phyloP scores from a whole-genome alignment of 2,113 vertebrate genomes.

The Phoenicopterus ruber region DNA sequence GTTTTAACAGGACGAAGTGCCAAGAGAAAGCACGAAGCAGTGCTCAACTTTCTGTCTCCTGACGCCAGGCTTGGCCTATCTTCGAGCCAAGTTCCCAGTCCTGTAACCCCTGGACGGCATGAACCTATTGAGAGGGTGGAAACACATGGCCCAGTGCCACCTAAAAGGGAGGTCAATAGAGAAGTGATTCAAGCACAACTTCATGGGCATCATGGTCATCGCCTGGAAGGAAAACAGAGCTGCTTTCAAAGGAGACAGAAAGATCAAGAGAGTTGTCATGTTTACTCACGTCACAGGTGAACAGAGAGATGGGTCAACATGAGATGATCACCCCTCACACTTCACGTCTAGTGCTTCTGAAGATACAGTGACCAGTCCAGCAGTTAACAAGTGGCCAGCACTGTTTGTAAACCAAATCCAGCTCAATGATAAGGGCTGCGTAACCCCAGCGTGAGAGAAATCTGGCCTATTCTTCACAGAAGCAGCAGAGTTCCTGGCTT shows the following conservation, averaged over 20 bases:
- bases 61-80: too few relatives aligned
- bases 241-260: not conserved
- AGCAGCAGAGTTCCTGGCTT: not conserved
- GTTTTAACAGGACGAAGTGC: not conserved
- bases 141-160: not conserved
- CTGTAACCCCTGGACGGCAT: not conserved
- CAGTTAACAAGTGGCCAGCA: not conserved
- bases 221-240: not conserved
- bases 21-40: not conserved
- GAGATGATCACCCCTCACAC: fast-evolving
- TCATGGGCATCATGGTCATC: not conserved
- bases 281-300: not conserved
- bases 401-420: not conserved
- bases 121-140: not conserved
- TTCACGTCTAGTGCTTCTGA: not conserved
- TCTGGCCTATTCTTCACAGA: not conserved
- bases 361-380: not conserved
- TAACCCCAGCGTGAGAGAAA: not conserved
- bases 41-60: not conserved
- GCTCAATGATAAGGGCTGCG: not conserved
- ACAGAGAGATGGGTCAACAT: not conserved
- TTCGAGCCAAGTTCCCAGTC: not conserved
- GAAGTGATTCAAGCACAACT: not conserved
- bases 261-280: not conserved
- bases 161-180: not conserved